A percentile compares a stretch with the other conserved stretches of the same genome.
These are phyloP conservation scores for Drosophila ficusphila DNA, from an alignment of 1,140 invertebrate genomes.

Conservation along the genomic window DNA sequence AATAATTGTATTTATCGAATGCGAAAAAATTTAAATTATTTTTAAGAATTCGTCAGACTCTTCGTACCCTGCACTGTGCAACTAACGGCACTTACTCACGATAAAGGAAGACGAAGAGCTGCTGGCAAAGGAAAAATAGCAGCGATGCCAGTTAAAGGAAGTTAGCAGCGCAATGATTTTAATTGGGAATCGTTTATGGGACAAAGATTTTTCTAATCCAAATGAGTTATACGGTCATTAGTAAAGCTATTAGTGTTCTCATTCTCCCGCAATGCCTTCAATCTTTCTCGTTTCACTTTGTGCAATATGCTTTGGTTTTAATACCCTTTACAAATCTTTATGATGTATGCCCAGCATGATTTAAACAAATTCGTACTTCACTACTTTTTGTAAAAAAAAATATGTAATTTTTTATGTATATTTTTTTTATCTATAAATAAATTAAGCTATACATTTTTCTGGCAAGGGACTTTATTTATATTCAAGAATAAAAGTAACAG, in stretches of 20 bases:
- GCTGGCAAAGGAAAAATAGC: background rate
- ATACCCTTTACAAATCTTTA: background rate
- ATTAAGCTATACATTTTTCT: no score
- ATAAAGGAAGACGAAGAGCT: background rate
- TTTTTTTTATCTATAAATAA: background rate
- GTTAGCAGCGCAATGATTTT: slow-evolving; percentile 32
- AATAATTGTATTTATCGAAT: no score
- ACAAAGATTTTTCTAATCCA: slow-evolving; percentile 22
- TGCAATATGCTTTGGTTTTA: background rate
- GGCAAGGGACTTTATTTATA: background rate
- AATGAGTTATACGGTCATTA: slow-evolving; percentile 34
- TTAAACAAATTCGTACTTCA: no score
- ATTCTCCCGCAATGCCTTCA: background rate
- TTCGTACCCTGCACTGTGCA: slow-evolving; percentile 3
- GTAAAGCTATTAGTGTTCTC: slow-evolving; percentile 14
- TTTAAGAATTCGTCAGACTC: background rate
- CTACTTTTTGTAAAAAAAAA: background rate
- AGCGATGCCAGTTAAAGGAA: slow-evolving; percentile 11
- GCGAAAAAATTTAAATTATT: no score
- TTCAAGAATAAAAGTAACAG: background rate
- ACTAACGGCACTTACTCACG: background rate
- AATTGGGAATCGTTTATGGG: slow-evolving; percentile 31
- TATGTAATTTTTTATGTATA: no score
- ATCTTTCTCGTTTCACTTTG: background rate
- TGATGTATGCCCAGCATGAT: background rate